Base-by-base conservation (phyloP, 2,888 invertebrate species). In the Sphaerophoria taeniata region DNA sequence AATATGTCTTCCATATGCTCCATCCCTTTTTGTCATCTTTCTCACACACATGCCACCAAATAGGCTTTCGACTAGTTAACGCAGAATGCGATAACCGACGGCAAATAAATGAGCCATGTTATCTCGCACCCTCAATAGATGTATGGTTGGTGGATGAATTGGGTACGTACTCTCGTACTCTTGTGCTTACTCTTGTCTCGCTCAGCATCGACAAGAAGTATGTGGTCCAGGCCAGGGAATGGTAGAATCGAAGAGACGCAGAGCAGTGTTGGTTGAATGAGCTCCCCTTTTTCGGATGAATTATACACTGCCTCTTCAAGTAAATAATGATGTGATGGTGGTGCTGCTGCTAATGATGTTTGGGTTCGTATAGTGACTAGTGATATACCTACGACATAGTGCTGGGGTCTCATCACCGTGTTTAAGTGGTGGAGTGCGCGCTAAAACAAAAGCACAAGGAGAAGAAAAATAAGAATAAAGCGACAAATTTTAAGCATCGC, bases 401-500 rank as follows among this genome's bases (percentile, higher is more conserved):
- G 53, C 39, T 65, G 16, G 16, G 65, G 39, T 16, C 16, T 56
- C 12, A 34, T 7, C n/a, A 6, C 14, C 7, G 14, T 16, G 53
- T 31, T 12, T 45, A 67, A 78, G 47, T 67, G 34, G 79, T 60
- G 75, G 69, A 81, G 85, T 85, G 81, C 76, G 81, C 85, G 69
- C 69, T 85, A 70, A 85, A 85, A 85, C 85, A 85, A 85, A 85
- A 81, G 76, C 81, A 53, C 24, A 61, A 58, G 69, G 70, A 65
- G 65, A 67, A 51, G 39, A 36, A 61, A 55, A 56, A 33, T 56
- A 75, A 75, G 74, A 80, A 34, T 55, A 61, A 80, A 81, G 77
- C 76, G 81, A 85, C 85, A 85, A 85, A 81, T 85, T 85, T 85
- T 81, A 85, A 85, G 81, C 85, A 81, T 85, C 81, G 85, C 85